Evolutionary conservation across 2,797 vertebrate genomes (phyloP).

Genomic region (Trachops cirrhosus): DNA sequence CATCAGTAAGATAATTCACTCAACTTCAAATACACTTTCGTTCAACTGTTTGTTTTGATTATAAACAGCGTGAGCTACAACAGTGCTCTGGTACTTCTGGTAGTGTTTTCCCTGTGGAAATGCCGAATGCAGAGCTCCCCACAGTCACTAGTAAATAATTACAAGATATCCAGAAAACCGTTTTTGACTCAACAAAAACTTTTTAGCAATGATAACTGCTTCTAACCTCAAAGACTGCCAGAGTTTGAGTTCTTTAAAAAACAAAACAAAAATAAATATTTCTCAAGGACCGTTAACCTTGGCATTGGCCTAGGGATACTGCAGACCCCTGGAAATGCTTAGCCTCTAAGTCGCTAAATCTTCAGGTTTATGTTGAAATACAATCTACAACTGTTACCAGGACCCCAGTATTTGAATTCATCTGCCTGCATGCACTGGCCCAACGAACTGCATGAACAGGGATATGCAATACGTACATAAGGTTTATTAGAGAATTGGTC

Average conservation of each 20-base stretch:
- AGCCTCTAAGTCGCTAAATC: fast-evolving
- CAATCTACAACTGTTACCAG: neutral
- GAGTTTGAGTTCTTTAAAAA: neutral
- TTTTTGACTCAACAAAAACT: neutral
- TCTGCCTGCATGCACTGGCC: neutral
- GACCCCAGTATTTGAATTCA: neutral
- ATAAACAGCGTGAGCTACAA: neutral
- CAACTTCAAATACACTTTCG: neutral
- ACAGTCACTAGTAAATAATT: neutral
- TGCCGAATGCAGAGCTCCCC: too few species aligned
- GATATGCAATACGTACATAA: neutral
- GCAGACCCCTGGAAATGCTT: fast-evolving
- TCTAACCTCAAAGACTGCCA: neutral
- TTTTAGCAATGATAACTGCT: neutral
- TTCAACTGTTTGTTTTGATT: neutral
- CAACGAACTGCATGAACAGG: neutral
- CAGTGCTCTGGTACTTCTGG: fast-evolving
- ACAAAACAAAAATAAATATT: neutral
- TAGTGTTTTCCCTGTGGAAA: neutral
- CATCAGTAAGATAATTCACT: too few species aligned
- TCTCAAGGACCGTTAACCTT: neutral
- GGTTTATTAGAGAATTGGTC: neutral
- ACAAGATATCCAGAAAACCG: neutral
- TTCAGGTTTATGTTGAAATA: fast-evolving
- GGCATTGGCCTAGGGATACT: fast-evolving